These are phyloP conservation scores for Drosophila borealis DNA, from an alignment of 2,888 invertebrate species.

Conservation along the genomic window DNA sequence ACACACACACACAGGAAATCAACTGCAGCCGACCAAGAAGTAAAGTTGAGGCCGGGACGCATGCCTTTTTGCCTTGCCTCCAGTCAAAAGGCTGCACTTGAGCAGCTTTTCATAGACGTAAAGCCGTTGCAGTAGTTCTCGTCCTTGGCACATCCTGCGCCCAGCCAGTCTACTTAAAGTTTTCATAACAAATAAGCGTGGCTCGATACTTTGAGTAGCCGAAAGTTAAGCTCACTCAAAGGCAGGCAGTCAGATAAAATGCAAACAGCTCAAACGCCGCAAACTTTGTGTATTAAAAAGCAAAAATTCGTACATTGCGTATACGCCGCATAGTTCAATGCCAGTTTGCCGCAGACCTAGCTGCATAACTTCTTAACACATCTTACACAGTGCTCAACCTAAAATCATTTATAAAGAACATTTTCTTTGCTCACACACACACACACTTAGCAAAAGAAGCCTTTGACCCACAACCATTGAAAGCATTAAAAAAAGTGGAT, in stretches of 20 bases:
- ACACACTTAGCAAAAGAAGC: constrained; percentile 5
- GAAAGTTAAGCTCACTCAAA: constrained; percentile 65
- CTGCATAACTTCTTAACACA: constrained; percentile 59
- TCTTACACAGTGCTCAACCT: constrained; percentile 34
- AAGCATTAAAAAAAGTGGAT: constrained; percentile 13
- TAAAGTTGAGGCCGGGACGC: constrained; percentile 30
- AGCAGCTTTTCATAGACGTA: constrained; percentile 68
- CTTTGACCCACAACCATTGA: constrained; percentile 34
- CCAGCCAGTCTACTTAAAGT: constrained; percentile 49
- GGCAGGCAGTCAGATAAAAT: constrained; percentile 60
- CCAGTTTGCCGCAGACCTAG: constrained; percentile 31
- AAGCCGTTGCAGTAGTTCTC: constrained; percentile 32
- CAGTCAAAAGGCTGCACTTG: constrained; percentile 54
- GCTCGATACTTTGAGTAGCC: constrained; percentile 70
- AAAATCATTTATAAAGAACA: constrained; percentile 39
- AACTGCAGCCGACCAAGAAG: constrained; percentile 34
- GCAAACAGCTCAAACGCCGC: constrained; percentile 48
- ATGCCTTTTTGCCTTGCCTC: constrained; percentile 37
- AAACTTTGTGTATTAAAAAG: constrained; percentile 43
- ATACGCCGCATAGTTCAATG: constrained; percentile 60
- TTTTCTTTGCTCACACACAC: constrained; percentile 20
- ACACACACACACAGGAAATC: constrained; percentile 45
- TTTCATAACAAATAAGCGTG: constrained; percentile 71
- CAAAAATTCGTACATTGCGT: constrained; percentile 24
- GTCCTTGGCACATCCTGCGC: constrained; percentile 19